Evolutionary conservation across 2,113 vertebrate species (phyloP).

Genomic region (Anhinga anhinga): DNA sequence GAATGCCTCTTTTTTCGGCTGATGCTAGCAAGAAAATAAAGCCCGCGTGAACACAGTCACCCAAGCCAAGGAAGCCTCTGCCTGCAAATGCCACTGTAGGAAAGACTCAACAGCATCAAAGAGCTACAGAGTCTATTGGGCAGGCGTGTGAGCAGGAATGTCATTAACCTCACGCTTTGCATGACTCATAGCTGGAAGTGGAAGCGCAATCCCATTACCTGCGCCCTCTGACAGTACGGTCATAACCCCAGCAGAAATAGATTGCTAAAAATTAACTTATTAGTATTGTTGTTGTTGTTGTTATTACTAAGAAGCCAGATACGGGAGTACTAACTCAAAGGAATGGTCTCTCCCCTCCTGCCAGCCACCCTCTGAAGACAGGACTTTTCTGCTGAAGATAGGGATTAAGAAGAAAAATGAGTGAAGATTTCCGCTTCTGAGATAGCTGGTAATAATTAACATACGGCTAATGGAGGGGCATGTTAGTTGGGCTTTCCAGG

Average conservation of each 20-base stretch:
- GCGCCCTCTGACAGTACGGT: background rate
- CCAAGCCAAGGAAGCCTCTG: background rate
- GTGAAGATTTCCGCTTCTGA: slow-evolving; percentile 36
- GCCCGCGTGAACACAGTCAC: background rate
- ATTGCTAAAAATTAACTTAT: slow-evolving; percentile 18
- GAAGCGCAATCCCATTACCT: background rate
- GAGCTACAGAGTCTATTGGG: background rate
- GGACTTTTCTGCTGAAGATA: background rate
- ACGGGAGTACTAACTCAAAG: background rate
- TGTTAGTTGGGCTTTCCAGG: slow-evolving; percentile 20
- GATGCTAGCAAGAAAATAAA: background rate
- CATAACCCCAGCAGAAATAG: background rate
- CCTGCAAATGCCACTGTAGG: background rate
- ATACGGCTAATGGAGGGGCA: slow-evolving; percentile 32
- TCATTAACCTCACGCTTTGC: background rate
- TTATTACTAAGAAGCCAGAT: background rate
- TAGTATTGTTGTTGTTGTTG: background rate
- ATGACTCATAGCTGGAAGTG: slow-evolving; percentile 4
- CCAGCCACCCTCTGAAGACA: background rate
- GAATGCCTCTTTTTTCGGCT: background rate
- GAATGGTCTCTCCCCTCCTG: background rate
- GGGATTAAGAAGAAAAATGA: slow-evolving; percentile 44
- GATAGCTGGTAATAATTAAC: slow-evolving; percentile 63
- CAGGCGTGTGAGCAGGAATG: background rate
- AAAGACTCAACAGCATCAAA: background rate